Conservation (phyloP, 1,140 invertebrate species). For the Chrysopa pallens region DNA sequence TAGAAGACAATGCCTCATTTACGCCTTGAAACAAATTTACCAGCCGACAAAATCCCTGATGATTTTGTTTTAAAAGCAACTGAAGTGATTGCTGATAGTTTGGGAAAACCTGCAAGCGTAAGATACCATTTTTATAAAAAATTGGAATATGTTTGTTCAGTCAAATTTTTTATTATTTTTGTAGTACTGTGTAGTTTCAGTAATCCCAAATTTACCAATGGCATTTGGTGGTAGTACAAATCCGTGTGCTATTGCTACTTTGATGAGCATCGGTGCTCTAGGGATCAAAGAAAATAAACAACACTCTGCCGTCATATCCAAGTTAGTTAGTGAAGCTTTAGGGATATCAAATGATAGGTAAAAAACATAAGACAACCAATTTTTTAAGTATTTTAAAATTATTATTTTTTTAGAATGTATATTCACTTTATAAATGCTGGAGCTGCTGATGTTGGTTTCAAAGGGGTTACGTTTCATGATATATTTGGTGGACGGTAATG, state of each 20-base stretch:
- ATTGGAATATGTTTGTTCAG: too few relatives aligned
- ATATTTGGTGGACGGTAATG: slow-evolving; percentile 25
- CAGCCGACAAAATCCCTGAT: slow-evolving; percentile 30
- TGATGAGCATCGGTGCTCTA: slow-evolving; percentile 46
- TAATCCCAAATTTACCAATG: slow-evolving; percentile 38
- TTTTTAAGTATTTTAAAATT: too few relatives aligned
- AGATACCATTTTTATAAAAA: slow-evolving; percentile 14
- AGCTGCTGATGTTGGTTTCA: slow-evolving; percentile 37
- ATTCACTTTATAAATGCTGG: slow-evolving; percentile 37
- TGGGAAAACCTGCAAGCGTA: slow-evolving; percentile 44
- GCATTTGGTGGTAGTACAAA: slow-evolving; percentile 38
- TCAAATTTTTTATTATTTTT: slow-evolving; percentile 14
- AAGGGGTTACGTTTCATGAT: slow-evolving; percentile 43
- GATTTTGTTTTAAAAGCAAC: slow-evolving; percentile 34
- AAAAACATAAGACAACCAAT: not conserved
- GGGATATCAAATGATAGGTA: slow-evolving; percentile 34
- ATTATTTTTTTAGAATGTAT: slow-evolving; percentile 34
- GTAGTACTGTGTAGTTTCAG: slow-evolving; percentile 38
- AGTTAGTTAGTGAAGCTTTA: slow-evolving; percentile 34
- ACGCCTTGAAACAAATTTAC: slow-evolving; percentile 41
- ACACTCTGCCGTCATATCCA: slow-evolving; percentile 36
- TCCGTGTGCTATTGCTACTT: slow-evolving; percentile 36
- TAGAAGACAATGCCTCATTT: slow-evolving; percentile 41
- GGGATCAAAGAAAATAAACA: slow-evolving; percentile 44
- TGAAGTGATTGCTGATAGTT: slow-evolving; percentile 30